Evolutionary conservation across 2,113 vertebrate genomes (phyloP), one percentile per base, ranked within the genome.

Genomic region (Cinclus cinclus): DNA sequence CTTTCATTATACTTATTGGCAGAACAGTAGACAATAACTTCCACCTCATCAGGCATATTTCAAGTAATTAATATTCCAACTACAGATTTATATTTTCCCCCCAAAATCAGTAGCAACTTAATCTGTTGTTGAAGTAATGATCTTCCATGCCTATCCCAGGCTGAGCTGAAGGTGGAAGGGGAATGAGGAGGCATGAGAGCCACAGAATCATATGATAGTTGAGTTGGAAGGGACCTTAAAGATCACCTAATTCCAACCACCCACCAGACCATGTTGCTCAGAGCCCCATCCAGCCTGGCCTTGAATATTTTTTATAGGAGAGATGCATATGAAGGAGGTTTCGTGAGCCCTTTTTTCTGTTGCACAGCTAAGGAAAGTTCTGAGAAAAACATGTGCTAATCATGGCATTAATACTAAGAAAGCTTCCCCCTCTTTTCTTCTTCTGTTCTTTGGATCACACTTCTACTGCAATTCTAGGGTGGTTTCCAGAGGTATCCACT

Each of bases 331-430:
- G 21, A 76, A 70, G 23, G 11, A 64, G 2, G 59, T 71, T 50
- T 55, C 0, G 0, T 81, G 33, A 50, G 6, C 17, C 42, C 14
- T 74, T 46, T 23, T 58, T 3, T 12, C 44, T 46, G 4, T 67
- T 58, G 19, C 4, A 73, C 6, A 7, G 21, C 20, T 46, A 62
- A 39, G 7, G 9, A 21, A 52, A 30, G 2, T 62, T 75, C 28
- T 50, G n/a, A 83, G 11, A 53, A 22, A 76, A 63, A 41, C 2
- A n/a, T 10, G 7, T 14, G n/a, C 11, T 56, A 37, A 42, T 25
- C 35, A 30, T 37, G 35, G 1, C 17, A 37, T 1, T 14, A 9
- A n/a, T 49, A 59, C 1, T 18, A 25, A 87, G 28, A 68, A 42
- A 3, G 3, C 9, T 64, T 39, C 69, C 10, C 30, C 2, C 3